Evolutionary conservation across 2,113 vertebrate species (phyloP).

Genomic region (Desmodus rotundus): DNA sequence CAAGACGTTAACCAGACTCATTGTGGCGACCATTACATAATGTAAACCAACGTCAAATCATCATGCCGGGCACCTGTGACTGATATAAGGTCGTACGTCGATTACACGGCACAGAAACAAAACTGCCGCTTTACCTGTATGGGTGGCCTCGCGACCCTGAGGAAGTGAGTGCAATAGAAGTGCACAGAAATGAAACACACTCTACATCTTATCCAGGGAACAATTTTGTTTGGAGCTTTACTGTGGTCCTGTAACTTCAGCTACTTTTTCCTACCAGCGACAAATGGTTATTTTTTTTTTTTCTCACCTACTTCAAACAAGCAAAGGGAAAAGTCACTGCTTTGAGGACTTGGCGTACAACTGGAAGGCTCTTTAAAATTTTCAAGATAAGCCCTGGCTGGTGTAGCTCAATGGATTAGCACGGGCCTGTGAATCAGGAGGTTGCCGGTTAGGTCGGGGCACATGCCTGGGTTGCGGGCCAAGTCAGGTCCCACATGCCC

Average conservation of each 20-base stretch:
- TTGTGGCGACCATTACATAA: accelerated
- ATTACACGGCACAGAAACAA: background rate
- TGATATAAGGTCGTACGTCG: background rate
- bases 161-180: background rate
- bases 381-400: too few species aligned
- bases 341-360: background rate
- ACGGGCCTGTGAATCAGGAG: too few species aligned
- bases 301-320: background rate
- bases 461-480: too few species aligned
- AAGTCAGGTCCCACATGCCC: too few species aligned
- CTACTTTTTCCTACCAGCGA: background rate
- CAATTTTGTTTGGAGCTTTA: background rate
- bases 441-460: too few species aligned
- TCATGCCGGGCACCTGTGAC: background rate
- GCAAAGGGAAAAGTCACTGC: background rate
- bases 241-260: background rate
- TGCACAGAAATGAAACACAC: background rate
- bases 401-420: too few species aligned
- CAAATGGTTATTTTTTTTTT: background rate
- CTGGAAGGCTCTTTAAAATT: background rate
- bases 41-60: background rate
- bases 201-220: background rate
- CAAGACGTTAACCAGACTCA: background rate
- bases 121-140: background rate
- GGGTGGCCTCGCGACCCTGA: background rate